Evolutionary conservation across 2,113 vertebrate species (phyloP), one percentile per base, ranked within the genome.

Genomic region (Barbus barbus): DNA sequence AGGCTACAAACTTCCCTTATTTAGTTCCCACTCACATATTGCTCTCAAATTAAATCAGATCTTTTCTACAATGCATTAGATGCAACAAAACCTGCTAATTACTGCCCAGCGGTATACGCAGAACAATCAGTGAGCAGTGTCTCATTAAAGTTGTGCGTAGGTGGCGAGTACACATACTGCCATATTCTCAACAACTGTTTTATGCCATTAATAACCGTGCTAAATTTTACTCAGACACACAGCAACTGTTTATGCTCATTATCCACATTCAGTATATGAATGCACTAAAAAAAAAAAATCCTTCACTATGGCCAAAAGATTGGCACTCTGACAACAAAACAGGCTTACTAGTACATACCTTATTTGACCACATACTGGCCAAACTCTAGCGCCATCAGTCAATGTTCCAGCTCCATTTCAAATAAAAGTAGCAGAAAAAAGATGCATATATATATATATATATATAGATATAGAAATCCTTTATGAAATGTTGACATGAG

Each of bases 11-110:
- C 48, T 72, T 48, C 26, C 53, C 58, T 76, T 72, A 67, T 85
- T 84, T 69, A 75, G 60, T 58, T 38, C 61, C 44, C 51, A 76
- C 67, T 74, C 28, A 3, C 58, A 69, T 38, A 31, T 58, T 67
- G 79, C 77, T 44, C 36, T 79, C 69, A 76, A 84, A 82, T 89
- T 82, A 82, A 79, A 87, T 87, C 74, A 76, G 74, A 84, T 81
- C 78, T 79, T 78, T 83, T 82, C 26, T 81, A 24, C 14, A 48
- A 6, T 20, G 73, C 28, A 16, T 56, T 48, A 83, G 71, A 51
- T 69, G 36, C 53, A 46, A 81, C 31, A 71, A 72, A 56, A 16
- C 22, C 61, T 63, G 76, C 38, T 85, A 84, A 86, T 84, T 84
- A 81, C 72, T 41, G 33, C 79, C 60, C 28, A 41, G 61, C 3